Percentiles rank a stretch among this genome's conserved stretches.
Evolutionary conservation across 2,888 invertebrate species (phyloP).

Genomic region (Hypena proboscidalis): DNA sequence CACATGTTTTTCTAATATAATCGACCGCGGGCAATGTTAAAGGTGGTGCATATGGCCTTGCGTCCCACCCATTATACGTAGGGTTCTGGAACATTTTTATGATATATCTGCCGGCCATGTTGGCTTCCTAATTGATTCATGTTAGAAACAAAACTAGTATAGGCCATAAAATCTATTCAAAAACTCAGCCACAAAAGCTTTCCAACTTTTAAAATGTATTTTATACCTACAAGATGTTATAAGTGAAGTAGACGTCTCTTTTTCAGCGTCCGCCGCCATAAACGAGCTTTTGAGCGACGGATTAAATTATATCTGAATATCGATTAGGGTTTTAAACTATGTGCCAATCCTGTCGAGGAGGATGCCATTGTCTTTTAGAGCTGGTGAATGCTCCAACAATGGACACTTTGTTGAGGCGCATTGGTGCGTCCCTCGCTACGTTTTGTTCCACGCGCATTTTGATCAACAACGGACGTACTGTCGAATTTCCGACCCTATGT

Average conservation of each 20-base stretch:
- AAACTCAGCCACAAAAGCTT: too few species aligned
- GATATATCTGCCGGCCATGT: too few species aligned
- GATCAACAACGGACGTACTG: conserved; percentile 28
- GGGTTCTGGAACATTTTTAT: too few species aligned
- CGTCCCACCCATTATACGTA: too few species aligned
- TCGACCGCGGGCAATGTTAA: too few species aligned
- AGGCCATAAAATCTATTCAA: too few species aligned
- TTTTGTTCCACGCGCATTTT: conserved; percentile 38
- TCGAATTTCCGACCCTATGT: conserved; percentile 16
- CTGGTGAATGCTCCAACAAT: conserved; percentile 60
- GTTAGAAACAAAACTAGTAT: too few species aligned
- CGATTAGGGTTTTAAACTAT: conserved; percentile 58
- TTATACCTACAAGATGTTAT: too few species aligned
- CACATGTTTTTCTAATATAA: too few species aligned
- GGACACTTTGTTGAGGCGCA: conserved; percentile 59
- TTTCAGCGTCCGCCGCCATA: conserved; percentile 11
- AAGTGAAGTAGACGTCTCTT: background rate
- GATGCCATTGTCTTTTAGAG: conserved; percentile 65
- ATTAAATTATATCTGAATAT: conserved; percentile 57
- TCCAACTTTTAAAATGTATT: too few species aligned
- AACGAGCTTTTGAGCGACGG: conserved; percentile 41
- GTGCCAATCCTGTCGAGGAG: conserved; percentile 48
- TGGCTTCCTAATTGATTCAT: too few species aligned
- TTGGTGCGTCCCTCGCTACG: conserved; percentile 47
- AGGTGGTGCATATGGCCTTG: too few species aligned